Base-by-base conservation (phyloP, 2,113 vertebrate genomes). In the Helogale parvula region DNA sequence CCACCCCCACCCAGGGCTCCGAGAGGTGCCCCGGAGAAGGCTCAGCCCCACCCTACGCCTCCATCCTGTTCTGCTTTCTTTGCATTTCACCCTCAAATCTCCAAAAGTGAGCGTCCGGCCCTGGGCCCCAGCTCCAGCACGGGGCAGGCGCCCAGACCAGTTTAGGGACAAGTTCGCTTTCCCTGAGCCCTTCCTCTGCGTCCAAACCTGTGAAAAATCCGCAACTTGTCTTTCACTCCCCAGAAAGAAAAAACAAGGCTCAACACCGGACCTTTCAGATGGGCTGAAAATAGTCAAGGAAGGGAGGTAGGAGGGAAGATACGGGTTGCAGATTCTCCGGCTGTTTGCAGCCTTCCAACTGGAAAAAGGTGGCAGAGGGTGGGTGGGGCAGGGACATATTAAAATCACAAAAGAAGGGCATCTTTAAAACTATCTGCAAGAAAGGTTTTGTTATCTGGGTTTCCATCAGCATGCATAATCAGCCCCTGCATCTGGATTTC, bases 371-470 rank as follows among this genome's bases (percentile, higher is more conserved):
- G 63, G 33, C 52, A 1, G 14, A 1, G 7, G 29, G 38, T 4
- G 38, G 33, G 35, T 14, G 25, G 77, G n/a, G n/a, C 31, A 0
- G 11, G 66, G 45, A n/a, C 60, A 16, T 27, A 74, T 87, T 92
- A 63, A 65, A 85, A 92, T 95, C 93, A 93, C 94, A 96, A 96
- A 90, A 68, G 95, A 93, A 93, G 69, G 47, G 38, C 68, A 25
- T 77, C 60, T 80, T 89, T n/a, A 50, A 60, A 89, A 86, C 54
- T 23, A 23, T 11, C 52, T 29, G 65, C 33, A 1, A 17, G 57
- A 8, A 23, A 33, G 54, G 41, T 27, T 96, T 87, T 89, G 84
- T 45, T 92, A 77, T 93, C 95, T 14, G 31, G 29, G 68, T 33
- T 65, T 13, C 47, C 80, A 38, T 93, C 90, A 10, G 86, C 72